Evolutionary conservation across 30 jellyfish, hydroid and myxozoan species (phyloP), one percentile per base, ranked within the genome.

Genomic region (Aurelia aurita complex sp. Pacific): DNA sequence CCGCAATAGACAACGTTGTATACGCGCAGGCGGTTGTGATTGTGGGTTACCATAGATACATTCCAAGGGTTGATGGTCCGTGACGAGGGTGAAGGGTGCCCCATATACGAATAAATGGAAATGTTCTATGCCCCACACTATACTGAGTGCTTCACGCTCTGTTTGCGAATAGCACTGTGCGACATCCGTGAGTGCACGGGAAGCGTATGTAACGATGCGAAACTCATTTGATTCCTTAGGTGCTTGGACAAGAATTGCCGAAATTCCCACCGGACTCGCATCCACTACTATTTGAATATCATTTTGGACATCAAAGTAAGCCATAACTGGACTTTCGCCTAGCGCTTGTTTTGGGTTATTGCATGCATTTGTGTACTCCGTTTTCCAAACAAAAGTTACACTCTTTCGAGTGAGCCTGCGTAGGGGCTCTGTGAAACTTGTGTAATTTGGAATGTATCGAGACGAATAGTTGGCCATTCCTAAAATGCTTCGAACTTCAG

Each of bases 131-230:
- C 79, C 82, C 76, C 76, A 76, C 8, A 76, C 86, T 13, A 74
- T 46, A 7, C 13, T 36, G 19, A 79, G 68, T 42, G 85, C 76
- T 55, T 69, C 91, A 46, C 59, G n/a, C 51, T 69, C 91, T 6
- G 77, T 82, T 42, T 85, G 94, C 53, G 81, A 71, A 81, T 84
- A 84, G 40, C 93, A 55, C 33, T 18, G 79, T 52, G 73, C 93
- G 35, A 74, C 88, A 32, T 43, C 72, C 35, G 80, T 10, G 34
- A 73, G 46, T 13, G 72, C 42, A 15, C 81, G 17, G 46, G 50
- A 5, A 12, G 88, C 80, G 64, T 61, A 84, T 4, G 88, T 81
- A 3, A 71, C 74, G 14, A 84, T 57, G 29, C 29, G 29, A 23
- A 23, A 23, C 29, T 23, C 29, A 23, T 23, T 23, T 23, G 29